Base-by-base conservation (phyloP, 2,113 vertebrate species). In the Labeo rohita region DNA sequence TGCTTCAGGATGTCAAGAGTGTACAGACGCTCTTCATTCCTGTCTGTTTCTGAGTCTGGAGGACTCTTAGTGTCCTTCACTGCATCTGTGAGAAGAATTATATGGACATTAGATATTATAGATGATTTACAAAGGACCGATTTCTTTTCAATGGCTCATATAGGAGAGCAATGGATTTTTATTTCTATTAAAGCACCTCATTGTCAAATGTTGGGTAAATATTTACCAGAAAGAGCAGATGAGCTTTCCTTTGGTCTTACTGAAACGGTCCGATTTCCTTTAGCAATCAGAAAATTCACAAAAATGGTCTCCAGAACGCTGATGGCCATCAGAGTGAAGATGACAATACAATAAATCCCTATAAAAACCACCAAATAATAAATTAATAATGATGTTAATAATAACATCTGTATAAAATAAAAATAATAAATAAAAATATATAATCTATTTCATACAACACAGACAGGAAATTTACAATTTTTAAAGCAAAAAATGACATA, bases 241-340 rank as follows among this genome's bases (percentile, higher is more conserved):
- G 6, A 28, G 43, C 12, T 75, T 47, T 73, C 5, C 28, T 11
- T 2, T 34, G 18, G 12, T 34, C 2, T 2, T 1, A 10, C 45
- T 74, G 52, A 47, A 15, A 12, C 16, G 1, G 18, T 23, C 5
- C 10, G 6, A 8, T 23, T 18, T 39, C 36, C 56, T 65, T 23
- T 59, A 12, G 15, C 34, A 21, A 18, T 82, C 18, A 86, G 59
- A 76, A 86, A 66, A 82, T 12, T 86, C 85, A 86, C 79, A 66
- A 86, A 15, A 13, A 83, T 83, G 21, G 79, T 66, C 80, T 86
- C 54, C 59, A 86, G 72, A 43, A 86, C 43, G 18, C 85, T 83
- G 6, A 86, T 8, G 39, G 7, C 59, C n/a, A 74, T 86, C 0
- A 86, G 36, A 39, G 72, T 56, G 85, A 86, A 83, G 56, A 86